Evolutionary conservation across 2,113 vertebrate species (phyloP).

Genomic region (Nymphicus hollandicus): DNA sequence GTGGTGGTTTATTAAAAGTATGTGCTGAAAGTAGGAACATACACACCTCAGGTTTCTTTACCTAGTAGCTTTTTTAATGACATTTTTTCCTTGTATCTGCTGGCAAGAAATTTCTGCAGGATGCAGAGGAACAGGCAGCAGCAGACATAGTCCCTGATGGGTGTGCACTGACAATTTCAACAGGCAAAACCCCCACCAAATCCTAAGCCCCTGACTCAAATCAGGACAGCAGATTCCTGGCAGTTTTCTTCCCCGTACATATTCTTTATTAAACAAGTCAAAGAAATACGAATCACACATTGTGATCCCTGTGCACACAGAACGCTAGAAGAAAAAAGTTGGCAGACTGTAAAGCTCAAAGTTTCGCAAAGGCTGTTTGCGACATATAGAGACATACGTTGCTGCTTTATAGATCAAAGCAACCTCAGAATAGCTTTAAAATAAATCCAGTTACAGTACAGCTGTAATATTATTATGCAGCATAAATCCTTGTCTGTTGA

Average conservation of each 20-base stretch:
- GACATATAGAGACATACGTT: slow-evolving; percentile 36
- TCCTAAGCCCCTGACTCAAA: neutral
- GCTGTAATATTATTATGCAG: slow-evolving; percentile 50
- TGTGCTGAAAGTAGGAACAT: neutral
- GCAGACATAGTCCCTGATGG: neutral
- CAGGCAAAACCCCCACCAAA: neutral
- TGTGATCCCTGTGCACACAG: neutral
- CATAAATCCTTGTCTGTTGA: slow-evolving; percentile 63
- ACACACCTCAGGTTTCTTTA: neutral
- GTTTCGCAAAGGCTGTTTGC: neutral
- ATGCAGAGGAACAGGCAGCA: neutral
- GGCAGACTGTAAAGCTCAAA: neutral
- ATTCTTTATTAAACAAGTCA: neutral
- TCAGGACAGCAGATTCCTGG: neutral
- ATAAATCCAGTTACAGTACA: slow-evolving; percentile 58
- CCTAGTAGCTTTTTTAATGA: neutral
- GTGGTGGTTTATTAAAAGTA: neutral
- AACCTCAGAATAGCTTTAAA: slow-evolving; percentile 44
- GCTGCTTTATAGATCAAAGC: slow-evolving; percentile 39
- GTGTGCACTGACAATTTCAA: neutral
- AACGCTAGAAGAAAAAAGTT: neutral
- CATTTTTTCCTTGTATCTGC: neutral
- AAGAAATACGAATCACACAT: neutral
- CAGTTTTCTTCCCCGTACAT: neutral
- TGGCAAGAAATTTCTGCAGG: neutral